Percentiles rank a stretch among this genome's conserved stretches.
Conservation (phyloP, 1,140 invertebrate genomes). For the Euura lappo region DNA sequence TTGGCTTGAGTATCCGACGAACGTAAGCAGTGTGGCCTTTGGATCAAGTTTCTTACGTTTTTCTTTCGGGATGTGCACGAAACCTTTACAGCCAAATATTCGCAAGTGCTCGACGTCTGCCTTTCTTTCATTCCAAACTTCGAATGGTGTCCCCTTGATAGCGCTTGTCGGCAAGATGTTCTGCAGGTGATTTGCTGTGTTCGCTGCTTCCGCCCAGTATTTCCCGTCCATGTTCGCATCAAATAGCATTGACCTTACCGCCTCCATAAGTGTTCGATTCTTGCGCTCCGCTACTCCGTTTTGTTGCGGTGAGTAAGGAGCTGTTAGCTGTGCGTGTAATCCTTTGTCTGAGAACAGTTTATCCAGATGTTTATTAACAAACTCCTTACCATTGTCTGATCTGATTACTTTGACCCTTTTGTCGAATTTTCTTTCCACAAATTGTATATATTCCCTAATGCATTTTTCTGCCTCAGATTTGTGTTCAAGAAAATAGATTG, state of each 20-base stretch:
- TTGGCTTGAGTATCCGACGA: constrained; percentile 25
- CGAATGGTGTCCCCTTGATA: constrained; percentile 25
- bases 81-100: constrained; percentile 46
- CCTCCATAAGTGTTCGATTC: constrained; percentile 39
- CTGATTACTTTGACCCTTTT: constrained; percentile 22
- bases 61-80: constrained; percentile 41
- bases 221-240: constrained; percentile 36
- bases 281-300: constrained; percentile 43
- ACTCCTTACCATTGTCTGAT: constrained; percentile 29
- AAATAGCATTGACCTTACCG: constrained; percentile 40
- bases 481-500: constrained; percentile 14
- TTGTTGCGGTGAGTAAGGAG: constrained; percentile 39
- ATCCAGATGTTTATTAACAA: constrained; percentile 13
- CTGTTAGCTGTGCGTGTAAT: constrained; percentile 32
- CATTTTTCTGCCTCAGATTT: constrained; percentile 19
- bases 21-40: constrained; percentile 26
- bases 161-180: constrained; percentile 36
- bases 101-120: constrained; percentile 30
- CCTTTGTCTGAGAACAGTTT: constrained; percentile 24
- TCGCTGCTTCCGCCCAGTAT: constrained; percentile 53
- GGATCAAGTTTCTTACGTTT: constrained; percentile 40
- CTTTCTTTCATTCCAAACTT: constrained; percentile 35
- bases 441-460: constrained; percentile 18
- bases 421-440: constrained; percentile 24
- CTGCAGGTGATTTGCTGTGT: constrained; percentile 44